Evolutionary conservation across 2,113 vertebrate species (phyloP), one percentile per base, ranked within the genome.

Genomic region (Neotragus pygmaeus): DNA sequence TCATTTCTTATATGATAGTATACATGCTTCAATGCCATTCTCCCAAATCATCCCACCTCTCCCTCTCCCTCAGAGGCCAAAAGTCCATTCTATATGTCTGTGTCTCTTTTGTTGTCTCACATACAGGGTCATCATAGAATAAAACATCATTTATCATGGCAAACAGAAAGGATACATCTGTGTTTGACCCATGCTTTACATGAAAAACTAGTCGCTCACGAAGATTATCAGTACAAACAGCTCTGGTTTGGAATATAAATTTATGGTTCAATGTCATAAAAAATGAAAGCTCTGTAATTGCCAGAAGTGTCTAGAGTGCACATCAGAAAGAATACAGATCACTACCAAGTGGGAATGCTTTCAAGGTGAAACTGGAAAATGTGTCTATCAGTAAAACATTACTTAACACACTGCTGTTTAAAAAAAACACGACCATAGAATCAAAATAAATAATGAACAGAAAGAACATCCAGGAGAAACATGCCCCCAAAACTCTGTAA

Each of bases 311-410:
- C 15, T 12, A 4, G 9, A 43, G 30, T 23, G 2, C 13, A 45
- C 19, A 11, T 23, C 14, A 49, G 8, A 77, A 81, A 14, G 12
- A 64, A 30, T 14, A 1, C 2, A 16, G 51, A 57, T 21, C 5
- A 1, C 57, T 43, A 6, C 23, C 30, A 11, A n/a, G 5, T n/a
- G 30, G 27, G 2, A 4, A 30, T 13, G 11, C 6, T 43, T 12
- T 58, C 47, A n/a, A 66, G 45, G 5, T 17, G 30, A 58, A 5
- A 14, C 23, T 62, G 33, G 0, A 58, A 28, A 27, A 62, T 8
- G 13, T 84, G 75, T 90, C 19, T 28, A 80, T 13, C 36, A 57
- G 3, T 28, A 16, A n/a, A 81, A 1, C 6, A 15, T 2, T 49
- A 33, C 28, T 57, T 27, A 21, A 75, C 55, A 75, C 3, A 49